Evolutionary conservation across 2,888 invertebrate species (phyloP).

Genomic region (Dorcus parallelipipedus): DNA sequence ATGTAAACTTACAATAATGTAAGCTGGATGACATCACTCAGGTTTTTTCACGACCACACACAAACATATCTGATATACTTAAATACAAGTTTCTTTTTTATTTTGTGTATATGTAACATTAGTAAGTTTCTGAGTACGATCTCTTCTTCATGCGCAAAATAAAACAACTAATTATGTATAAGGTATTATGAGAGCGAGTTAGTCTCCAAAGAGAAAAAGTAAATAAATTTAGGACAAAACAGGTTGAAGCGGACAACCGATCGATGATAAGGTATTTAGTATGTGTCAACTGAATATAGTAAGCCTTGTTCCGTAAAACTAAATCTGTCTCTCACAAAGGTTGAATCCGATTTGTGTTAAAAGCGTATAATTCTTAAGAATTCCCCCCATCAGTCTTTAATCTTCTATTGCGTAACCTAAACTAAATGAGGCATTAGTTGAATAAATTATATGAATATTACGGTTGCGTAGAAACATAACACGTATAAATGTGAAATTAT

Average conservation of each 20-base stretch:
- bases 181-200: no score
- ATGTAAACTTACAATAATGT: no score
- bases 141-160: no score
- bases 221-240: slow-evolving; percentile 14
- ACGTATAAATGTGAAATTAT: slow-evolving; percentile 10
- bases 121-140: no score
- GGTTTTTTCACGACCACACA: no score
- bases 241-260: slow-evolving; percentile 20
- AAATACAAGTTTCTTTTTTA: no score
- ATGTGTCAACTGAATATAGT: slow-evolving; percentile 21
- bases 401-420: not conserved
- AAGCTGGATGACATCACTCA: no score
- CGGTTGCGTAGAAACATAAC: slow-evolving; percentile 1
- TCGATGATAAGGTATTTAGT: slow-evolving; percentile 24
- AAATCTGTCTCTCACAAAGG: not conserved
- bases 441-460: no score
- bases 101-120: no score
- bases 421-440: no score
- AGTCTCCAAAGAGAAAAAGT: slow-evolving; percentile 12
- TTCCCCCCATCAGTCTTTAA: not conserved
- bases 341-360: not conserved
- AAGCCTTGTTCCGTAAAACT: slow-evolving; percentile 8
- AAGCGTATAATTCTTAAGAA: not conserved
- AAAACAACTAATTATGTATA: no score
- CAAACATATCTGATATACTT: no score